Base-by-base conservation (phyloP, 2,888 invertebrate species). In the Sphecodes monilicornis region DNA sequence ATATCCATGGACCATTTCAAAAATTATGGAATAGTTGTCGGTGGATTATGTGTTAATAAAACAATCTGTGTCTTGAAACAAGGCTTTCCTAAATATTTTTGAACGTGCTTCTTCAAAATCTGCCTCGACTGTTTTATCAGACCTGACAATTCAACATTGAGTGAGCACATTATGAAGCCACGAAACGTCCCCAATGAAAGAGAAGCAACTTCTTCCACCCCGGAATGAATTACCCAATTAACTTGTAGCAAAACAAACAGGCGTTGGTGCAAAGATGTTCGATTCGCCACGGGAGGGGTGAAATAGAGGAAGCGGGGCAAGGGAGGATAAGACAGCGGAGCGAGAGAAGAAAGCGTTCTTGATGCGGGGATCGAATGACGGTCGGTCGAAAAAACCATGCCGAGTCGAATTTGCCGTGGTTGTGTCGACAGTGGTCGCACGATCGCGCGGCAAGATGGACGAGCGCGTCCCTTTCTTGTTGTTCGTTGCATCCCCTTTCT, bases 381-480 rank as follows among this genome's bases (percentile, higher is more conserved):
- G 11, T 18, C 41, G 16, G 8, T 41, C 57, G 70, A 79, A 81
- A 71, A 81, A 85, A 36, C 43, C 71, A 64, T 74, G 32, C 32
- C 46, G 66, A 78, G 8, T 85, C 84, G 79, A 85, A 83, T 84
- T 84, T 84, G 78, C 84, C 78, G 68, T 84, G 75, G 72, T 75
- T 69, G 74, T 60, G 82, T 88, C 78, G 89, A 84, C 81, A 86
- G 73, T 66, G 76, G 84, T 80, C 88, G 84, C 83, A 77, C 84
- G 84, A 88, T 88, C 84, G 36, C 54, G 72, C 69, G 75, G 81
- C 79, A 82, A 81, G 87, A 84, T 79, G 86, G 73, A 88, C 86
- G 84, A 76, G 80, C 77, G 36, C 50, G 43, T n/a, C 54, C 18
- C 41, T 66, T 36, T 54, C 73, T 73, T 41, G 75, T 79, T 69